These are phyloP conservation scores for Meles meles DNA, from an alignment of 2,113 vertebrate species.

Conservation along the genomic window DNA sequence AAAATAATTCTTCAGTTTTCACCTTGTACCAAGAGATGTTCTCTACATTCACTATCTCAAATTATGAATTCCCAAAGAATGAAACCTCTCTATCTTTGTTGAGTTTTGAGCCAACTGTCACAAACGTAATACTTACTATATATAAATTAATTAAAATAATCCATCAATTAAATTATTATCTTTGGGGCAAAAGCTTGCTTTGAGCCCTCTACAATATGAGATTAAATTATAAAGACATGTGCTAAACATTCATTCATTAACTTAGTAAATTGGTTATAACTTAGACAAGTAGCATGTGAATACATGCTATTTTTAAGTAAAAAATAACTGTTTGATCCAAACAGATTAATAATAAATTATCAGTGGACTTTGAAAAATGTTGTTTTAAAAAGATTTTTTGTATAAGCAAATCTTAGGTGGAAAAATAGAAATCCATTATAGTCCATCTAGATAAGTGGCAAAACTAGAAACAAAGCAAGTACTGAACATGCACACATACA, in stretches of 20 bases:
- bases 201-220: background rate
- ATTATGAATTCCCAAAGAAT: background rate
- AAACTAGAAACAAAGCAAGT: background rate
- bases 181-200: background rate
- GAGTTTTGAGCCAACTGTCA: background rate
- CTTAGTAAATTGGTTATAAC: background rate
- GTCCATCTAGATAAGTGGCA: background rate
- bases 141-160: constrained; percentile 26
- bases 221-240: constrained; percentile 17
- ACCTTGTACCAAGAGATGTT: background rate
- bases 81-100: background rate
- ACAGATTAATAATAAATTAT: background rate
- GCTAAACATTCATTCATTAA: background rate
- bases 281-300: background rate
- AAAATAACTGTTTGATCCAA: background rate
- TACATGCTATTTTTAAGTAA: background rate
- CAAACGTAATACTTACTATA: background rate
- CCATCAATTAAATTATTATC: background rate
- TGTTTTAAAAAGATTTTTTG: constrained; percentile 3
- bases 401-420: background rate
- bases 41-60: background rate
- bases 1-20: background rate
- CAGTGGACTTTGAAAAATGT: background rate
- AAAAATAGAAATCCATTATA: background rate
- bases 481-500: background rate